Evolutionary conservation across 2,113 vertebrate genomes (phyloP).

Genomic region (Myrmecophaga tridactyla): DNA sequence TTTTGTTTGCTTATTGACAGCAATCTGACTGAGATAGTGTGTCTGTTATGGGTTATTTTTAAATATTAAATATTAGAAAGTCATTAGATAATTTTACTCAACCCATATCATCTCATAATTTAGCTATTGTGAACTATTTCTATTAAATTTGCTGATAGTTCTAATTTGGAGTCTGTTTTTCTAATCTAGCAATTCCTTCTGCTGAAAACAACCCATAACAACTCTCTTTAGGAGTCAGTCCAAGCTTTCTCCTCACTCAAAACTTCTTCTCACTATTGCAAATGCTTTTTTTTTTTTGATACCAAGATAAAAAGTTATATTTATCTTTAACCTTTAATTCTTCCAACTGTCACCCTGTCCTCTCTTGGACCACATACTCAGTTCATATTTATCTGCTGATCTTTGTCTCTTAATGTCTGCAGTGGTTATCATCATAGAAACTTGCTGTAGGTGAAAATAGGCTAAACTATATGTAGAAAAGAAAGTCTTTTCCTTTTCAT

Average conservation of each 20-base stretch:
- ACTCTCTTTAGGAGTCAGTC: not conserved
- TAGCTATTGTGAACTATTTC: conserved; percentile 17
- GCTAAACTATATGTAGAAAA: not conserved
- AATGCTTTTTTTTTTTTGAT: not conserved
- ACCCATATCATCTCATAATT: not conserved
- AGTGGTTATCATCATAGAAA: not conserved
- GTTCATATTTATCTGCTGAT: not conserved
- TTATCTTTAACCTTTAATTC: not conserved
- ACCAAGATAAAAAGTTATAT: not conserved
- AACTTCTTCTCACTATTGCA: not conserved
- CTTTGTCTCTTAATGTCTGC: not conserved
- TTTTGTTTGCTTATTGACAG: conserved; percentile 53
- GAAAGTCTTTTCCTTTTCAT: not conserved
- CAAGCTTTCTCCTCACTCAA: not conserved
- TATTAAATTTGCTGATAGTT: not conserved
- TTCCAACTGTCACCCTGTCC: not conserved
- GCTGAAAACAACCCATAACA: not conserved
- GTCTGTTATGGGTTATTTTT: not conserved
- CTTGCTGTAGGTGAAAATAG: not conserved
- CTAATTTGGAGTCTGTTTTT: not conserved
- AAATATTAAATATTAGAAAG: not conserved
- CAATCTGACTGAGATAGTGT: conserved; percentile 46
- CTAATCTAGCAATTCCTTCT: not conserved
- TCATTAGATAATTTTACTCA: not conserved
- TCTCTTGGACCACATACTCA: not conserved